Percentiles rank a stretch among this genome's conserved stretches.
Conservation (phyloP, 2,888 invertebrate genomes). For the Eubasilissa splendida region DNA sequence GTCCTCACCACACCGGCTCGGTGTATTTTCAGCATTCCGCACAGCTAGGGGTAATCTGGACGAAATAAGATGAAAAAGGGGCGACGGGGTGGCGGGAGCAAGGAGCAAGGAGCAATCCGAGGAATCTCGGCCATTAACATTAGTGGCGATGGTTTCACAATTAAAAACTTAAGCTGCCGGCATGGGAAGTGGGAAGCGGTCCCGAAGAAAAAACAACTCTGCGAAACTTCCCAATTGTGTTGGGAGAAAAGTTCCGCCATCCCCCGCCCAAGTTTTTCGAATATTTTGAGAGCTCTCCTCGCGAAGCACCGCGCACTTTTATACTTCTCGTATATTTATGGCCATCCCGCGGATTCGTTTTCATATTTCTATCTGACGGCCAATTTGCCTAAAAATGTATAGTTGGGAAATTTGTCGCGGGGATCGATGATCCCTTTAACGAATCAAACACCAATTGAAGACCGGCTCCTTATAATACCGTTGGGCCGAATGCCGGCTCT, state of each 20-base stretch:
- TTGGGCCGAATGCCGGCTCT: too few species aligned
- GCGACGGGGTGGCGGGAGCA: background rate
- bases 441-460: too few species aligned
- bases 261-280: slow-evolving; percentile 29
- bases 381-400: too few species aligned
- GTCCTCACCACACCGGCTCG: too few species aligned
- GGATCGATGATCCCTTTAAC: too few species aligned
- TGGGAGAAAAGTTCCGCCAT: slow-evolving; percentile 41
- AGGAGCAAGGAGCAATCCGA: background rate
- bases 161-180: slow-evolving; percentile 49
- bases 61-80: background rate
- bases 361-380: background rate
- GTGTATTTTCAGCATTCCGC: background rate
- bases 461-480: too few species aligned
- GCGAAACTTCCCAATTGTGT: slow-evolving; percentile 41
- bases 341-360: background rate
- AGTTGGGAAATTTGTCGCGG: too few species aligned
- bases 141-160: slow-evolving; percentile 46
- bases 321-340: background rate
- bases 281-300: slow-evolving; percentile 27
- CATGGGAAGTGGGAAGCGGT: slow-evolving; percentile 30
- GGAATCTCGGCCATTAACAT: slow-evolving; percentile 35
- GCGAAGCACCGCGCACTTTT: slow-evolving; percentile 1
- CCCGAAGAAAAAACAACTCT: slow-evolving; percentile 24
- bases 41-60: background rate